These are phyloP conservation scores for Cheracebus regulus DNA, from an alignment of 2,797 vertebrate genomes.

Conservation along the genomic window DNA sequence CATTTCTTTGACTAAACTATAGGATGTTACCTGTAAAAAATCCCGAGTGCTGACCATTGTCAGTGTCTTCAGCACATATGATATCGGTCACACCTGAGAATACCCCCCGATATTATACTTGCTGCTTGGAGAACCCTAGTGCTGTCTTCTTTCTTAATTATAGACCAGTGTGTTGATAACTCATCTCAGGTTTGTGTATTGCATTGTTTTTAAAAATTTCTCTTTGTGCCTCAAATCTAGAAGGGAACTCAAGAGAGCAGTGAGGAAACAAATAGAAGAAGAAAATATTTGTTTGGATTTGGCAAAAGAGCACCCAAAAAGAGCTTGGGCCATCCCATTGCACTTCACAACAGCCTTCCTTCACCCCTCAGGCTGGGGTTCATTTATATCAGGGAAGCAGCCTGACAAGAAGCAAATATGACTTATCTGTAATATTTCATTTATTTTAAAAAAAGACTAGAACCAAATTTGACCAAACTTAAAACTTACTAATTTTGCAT, in stretches of 20 bases:
- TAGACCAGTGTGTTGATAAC: neutral
- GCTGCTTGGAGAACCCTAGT: neutral
- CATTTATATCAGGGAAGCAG: neutral
- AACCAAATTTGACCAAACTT: neutral
- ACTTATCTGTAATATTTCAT: neutral
- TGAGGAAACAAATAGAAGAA: neutral
- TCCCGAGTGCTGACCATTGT: neutral
- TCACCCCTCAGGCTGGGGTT: neutral
- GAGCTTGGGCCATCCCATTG: neutral
- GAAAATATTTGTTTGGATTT: neutral
- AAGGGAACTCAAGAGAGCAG: neutral
- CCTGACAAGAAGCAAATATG: neutral
- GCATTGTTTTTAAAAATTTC: neutral
- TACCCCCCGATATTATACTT: neutral
- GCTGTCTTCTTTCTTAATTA: neutral
- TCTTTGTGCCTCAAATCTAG: neutral
- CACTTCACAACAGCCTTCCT: neutral
- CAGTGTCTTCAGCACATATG: neutral
- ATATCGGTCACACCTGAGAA: neutral
- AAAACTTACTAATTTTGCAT: neutral
- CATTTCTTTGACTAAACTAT: fast-evolving
- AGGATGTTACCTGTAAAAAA: too few relatives aligned
- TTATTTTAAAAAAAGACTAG: neutral
- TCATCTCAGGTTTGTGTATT: neutral
- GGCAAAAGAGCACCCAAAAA: neutral